Conservation (phyloP, 2,113 vertebrate species). For the Malaclemys terrapin region DNA sequence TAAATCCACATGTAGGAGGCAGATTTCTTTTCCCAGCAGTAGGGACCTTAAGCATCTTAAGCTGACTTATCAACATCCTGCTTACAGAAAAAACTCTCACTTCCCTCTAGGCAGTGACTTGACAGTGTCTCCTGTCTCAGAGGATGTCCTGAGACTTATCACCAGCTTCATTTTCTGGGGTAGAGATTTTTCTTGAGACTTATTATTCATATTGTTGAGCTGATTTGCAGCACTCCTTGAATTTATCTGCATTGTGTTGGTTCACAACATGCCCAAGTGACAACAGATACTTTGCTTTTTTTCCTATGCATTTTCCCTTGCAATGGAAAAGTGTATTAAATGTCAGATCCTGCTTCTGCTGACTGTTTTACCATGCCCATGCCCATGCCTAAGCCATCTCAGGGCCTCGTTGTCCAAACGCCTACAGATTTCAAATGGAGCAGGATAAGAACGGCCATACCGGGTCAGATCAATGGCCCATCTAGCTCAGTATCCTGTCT, state of each 20-base stretch:
- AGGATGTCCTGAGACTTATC: constrained; percentile 27
- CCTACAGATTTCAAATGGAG: neutral
- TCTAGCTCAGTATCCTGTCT: too few relatives aligned
- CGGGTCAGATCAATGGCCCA: too few relatives aligned
- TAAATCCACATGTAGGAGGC: neutral
- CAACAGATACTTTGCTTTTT: neutral
- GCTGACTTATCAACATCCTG: neutral
- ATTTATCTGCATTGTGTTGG: neutral
- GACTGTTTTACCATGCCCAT: fast-evolving
- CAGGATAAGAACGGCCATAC: neutral
- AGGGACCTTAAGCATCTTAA: neutral
- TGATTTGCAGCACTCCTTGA: constrained; percentile 23
- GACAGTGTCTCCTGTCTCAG: constrained; percentile 25
- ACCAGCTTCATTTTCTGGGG: constrained; percentile 15
- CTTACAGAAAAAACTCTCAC: constrained; percentile 12
- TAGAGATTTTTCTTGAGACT: neutral
- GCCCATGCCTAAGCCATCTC: neutral
- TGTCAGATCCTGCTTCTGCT: neutral
- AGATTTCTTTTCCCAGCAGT: neutral
- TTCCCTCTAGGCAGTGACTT: constrained; percentile 34
- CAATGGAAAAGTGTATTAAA: neutral
- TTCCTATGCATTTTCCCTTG: neutral
- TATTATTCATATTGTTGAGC: neutral
- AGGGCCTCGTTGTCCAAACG: neutral
- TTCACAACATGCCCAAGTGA: neutral